Conservation (phyloP, 2,113 vertebrate genomes). For the Serinus canaria region DNA sequence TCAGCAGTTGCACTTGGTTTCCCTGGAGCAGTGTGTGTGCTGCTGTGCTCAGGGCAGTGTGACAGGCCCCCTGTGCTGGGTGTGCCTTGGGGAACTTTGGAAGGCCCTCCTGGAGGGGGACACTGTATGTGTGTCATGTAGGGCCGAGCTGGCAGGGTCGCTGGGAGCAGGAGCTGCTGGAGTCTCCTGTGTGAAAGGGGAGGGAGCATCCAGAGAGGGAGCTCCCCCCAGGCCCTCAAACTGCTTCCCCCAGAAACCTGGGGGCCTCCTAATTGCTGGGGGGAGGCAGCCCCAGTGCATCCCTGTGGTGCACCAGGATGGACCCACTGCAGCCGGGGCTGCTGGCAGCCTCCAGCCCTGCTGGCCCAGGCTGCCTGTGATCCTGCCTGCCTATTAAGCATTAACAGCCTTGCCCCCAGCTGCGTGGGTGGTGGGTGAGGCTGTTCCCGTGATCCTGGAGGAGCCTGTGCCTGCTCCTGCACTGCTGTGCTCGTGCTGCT, state of each 20-base stretch:
- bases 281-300: neutral
- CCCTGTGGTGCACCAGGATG: accelerated
- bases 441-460: neutral
- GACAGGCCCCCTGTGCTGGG: neutral
- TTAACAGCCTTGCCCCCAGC: neutral
- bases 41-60: neutral
- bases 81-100: neutral
- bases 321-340: neutral
- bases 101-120: neutral
- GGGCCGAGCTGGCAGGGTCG: neutral
- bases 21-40: neutral
- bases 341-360: neutral
- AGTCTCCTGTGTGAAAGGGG: accelerated
- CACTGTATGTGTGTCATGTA: accelerated
- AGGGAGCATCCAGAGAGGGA: neutral
- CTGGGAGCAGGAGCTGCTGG: neutral
- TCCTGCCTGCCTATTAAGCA: neutral
- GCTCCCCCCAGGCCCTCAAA: neutral
- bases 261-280: neutral
- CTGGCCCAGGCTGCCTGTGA: neutral
- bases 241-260: neutral
- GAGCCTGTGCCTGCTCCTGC: neutral
- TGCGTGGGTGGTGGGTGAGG: neutral
- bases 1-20: neutral
- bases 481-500: accelerated